These are phyloP conservation scores for Pygoscelis adeliae DNA, from an alignment of 2,113 vertebrate species.

Conservation along the genomic window DNA sequence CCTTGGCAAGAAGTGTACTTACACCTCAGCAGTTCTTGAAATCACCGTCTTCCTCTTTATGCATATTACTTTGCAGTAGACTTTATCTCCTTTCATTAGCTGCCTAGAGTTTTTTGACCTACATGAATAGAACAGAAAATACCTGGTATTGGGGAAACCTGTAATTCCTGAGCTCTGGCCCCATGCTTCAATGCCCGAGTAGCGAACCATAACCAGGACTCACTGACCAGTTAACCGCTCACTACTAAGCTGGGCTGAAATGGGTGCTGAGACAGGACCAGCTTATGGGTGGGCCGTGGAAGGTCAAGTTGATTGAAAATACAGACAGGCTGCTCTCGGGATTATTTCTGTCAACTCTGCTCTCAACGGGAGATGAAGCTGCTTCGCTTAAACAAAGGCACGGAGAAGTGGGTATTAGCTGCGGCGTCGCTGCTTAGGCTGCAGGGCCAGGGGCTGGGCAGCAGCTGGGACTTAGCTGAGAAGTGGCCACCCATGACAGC, in stretches of 20 bases:
- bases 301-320: neutral
- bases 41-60: neutral
- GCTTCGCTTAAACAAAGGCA: neutral
- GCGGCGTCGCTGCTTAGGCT: neutral
- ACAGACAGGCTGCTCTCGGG: neutral
- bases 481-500: rapidly evolving
- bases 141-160: neutral
- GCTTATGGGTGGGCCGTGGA: neutral
- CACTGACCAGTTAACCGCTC: neutral
- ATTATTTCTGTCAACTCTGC: neutral
- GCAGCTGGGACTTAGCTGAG: neutral
- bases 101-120: neutral
- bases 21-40: neutral
- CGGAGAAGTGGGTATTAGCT: neutral
- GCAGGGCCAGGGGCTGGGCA: neutral
- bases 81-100: neutral
- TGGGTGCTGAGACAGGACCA: neutral
- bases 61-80: neutral
- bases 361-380: neutral
- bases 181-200: neutral
- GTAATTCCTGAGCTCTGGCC: neutral
- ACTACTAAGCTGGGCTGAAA: neutral
- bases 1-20: neutral
- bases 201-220: neutral
- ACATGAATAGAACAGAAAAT: neutral